Evolutionary conservation across 2,797 vertebrate species (phyloP), one percentile per base, ranked within the genome.

Genomic region (Paramormyrops hopkinsi): DNA sequence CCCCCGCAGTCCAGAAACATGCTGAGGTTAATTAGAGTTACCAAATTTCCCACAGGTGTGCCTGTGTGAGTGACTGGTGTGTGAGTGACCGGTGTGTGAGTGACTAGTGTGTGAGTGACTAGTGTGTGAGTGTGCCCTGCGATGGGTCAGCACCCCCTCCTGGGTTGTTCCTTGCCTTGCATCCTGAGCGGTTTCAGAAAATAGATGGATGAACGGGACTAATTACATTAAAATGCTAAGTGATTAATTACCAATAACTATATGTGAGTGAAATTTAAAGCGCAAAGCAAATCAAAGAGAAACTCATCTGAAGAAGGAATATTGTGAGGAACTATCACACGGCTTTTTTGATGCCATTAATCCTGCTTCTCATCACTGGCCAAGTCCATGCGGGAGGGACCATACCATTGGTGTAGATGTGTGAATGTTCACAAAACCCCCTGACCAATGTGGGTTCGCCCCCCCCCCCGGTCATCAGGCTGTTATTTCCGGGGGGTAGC

Each of bases 401-500:
- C 82, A 22, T 50, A 84, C 22, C 44, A 11, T 84, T 8, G n/a
- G n/a, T 50, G 22, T 17, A 50, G 82, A 84, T 25, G 19, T 50
- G 25, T 84, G 82, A 84, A 84, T 50, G 46, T 50, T 48, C 44
- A n/a, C 8, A 22, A 50, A 48, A 1, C 14, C 41, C 37, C 44
- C 17, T 82, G 76, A 82, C 37, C 79, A 41, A n/a, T 0, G 41
- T 82, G 37, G 37, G 17, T 19, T 37, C 3, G 12, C 4, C 51
- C 25, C 51, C 14, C 53, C 4, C 51, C 53, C 37, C 29, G 14
- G 12, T 83, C 41, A 48, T 83, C 41, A 22, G 79, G 3, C 41
- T 83, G 79, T 83, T 44, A 83, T 83, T 83, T 83, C 79, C 14
- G n/a, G 79, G 29, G 22, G 62, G 92, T 93, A 88, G 48, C 90